Percentiles rank a stretch among this genome's conserved stretches.
These are phyloP conservation scores for Cathartes aura DNA, from an alignment of 2,113 vertebrate genomes.

Conservation along the genomic window DNA sequence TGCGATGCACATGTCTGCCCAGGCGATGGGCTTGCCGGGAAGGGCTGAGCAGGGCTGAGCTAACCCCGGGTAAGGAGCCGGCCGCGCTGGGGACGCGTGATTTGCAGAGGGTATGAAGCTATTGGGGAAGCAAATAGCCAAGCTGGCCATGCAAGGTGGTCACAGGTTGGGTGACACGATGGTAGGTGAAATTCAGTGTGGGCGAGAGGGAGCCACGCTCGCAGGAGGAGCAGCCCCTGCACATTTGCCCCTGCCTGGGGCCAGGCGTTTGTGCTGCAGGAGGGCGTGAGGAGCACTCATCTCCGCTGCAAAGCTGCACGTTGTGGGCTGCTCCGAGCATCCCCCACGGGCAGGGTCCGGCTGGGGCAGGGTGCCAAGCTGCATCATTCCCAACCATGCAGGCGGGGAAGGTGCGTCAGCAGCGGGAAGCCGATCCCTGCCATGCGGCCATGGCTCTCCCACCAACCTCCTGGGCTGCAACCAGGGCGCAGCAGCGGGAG, in stretches of 20 bases:
- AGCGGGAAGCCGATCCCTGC: accelerated
- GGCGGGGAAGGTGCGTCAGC: background rate
- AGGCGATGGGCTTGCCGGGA: background rate
- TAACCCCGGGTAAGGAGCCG: background rate
- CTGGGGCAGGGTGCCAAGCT: background rate
- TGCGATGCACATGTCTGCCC: accelerated
- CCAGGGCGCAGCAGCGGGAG: background rate
- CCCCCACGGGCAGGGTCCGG: background rate
- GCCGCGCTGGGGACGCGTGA: accelerated
- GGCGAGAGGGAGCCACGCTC: accelerated
- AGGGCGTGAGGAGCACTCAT: background rate
- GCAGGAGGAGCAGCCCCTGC: background rate
- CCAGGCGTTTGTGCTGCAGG: background rate
- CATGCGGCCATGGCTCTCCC: accelerated
- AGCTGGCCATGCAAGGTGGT: accelerated
- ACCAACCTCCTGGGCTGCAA: accelerated
- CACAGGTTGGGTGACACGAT: background rate
- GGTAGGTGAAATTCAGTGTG: background rate
- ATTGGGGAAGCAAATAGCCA: background rate
- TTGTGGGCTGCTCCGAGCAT: background rate
- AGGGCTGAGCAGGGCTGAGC: background rate
- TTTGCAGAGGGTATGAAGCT: background rate
- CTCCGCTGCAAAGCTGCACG: accelerated
- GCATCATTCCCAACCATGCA: background rate
- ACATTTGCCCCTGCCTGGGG: background rate